Base-by-base conservation (phyloP, 2,888 invertebrate genomes). In the Tuberolachnus salignus region DNA sequence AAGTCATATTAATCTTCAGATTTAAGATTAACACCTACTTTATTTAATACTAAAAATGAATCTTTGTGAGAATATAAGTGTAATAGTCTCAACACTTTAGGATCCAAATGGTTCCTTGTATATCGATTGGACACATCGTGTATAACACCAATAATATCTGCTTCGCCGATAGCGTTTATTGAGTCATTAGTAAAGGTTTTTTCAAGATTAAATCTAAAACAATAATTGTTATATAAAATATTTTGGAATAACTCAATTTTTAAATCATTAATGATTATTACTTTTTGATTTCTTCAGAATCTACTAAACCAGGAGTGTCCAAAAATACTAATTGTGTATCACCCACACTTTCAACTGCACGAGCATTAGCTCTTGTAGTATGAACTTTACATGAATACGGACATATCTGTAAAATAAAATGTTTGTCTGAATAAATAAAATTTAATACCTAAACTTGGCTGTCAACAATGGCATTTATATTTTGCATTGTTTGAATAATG, bases 231-330 rank as follows among this genome's bases (percentile, higher is more conserved):
- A 74, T 26, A 80, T 10, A 51, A 23, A 67, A 75, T 73, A 49
- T 72, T 53, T 71, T 46, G 74, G n/a, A 23, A 59, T 49, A 0
- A 3, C 44, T 16, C 0, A n/a, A 14, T 46, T 26, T n/a, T 0
- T 6, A 53, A 57, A 23, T 8, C 61, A 67, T 16, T 23, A 73
- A 71, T 66, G 23, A 51, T 23, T 8, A 49, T 21, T 86, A 92
- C 92, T 88, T 91, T 84, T 90, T 89, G 81, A 88, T 86, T 85
- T 95, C 93, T 53, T 87, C 87, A 59, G 87, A 86, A 26, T 90
- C 89, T 0, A 96, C 91, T 51, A 97, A 86, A 42, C 98, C 98
- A 2, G 98, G 98, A 4, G 97, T 97, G 84, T 98, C 98, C 44
- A 95, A 87, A 84, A 98, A 94, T 51, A 97, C 90, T 55, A 98